phyloP scores from a whole-genome alignment of 2,797 vertebrate genomes.

The Paguma larvata region DNA sequence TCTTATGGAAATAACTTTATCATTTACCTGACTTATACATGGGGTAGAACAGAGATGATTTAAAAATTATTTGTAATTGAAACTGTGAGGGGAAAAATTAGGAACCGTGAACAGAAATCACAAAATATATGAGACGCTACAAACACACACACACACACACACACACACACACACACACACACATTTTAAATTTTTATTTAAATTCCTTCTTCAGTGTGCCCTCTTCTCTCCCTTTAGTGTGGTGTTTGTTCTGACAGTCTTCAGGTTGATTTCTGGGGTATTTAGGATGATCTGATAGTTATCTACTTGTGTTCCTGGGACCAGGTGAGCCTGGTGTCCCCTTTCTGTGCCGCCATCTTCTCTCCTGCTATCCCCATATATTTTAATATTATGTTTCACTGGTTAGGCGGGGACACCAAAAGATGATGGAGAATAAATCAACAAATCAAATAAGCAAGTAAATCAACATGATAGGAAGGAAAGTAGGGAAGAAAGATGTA shows the following conservation, averaged over 20 bases:
- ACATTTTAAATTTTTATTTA: neutral
- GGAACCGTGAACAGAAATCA: neutral
- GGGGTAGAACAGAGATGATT: neutral
- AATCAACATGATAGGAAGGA: neutral
- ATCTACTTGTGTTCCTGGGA: neutral
- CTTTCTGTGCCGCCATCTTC: neutral
- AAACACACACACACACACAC: neutral
- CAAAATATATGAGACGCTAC: neutral
- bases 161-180: too few species aligned
- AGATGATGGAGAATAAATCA: neutral
- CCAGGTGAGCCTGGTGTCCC: neutral
- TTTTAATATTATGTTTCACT: neutral
- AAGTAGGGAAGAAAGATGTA: neutral
- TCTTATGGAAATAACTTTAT: conserved; percentile 20
- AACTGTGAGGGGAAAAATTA: neutral
- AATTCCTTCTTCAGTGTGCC: neutral
- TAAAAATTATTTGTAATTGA: conserved; percentile 8
- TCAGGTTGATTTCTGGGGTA: neutral
- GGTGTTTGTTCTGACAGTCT: neutral
- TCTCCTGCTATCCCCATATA: neutral
- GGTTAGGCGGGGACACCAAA: neutral
- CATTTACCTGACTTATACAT: neutral
- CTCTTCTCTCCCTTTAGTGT: neutral
- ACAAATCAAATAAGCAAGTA: neutral
- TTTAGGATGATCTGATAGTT: neutral